Evolutionary conservation across 2,888 invertebrate species (phyloP).

Genomic region (Monoplex corrugatus): DNA sequence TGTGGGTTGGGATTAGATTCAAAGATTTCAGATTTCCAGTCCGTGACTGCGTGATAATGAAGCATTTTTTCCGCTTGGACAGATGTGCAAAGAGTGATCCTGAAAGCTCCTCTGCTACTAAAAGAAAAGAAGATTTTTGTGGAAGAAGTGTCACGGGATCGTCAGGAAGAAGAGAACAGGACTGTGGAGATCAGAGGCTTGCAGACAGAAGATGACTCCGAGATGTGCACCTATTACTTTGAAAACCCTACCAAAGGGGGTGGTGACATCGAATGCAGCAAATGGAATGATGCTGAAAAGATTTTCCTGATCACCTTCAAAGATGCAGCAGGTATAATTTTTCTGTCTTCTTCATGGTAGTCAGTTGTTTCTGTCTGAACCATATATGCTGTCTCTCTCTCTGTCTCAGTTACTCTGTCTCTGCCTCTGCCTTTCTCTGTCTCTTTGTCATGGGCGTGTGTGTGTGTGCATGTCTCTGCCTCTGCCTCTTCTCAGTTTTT

Average conservation of each 20-base stretch:
- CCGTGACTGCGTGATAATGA: too few species aligned
- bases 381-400: too few species aligned
- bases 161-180: not conserved
- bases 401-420: too few species aligned
- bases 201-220: not conserved
- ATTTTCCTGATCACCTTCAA: conserved; percentile 42
- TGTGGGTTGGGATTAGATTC: too few species aligned
- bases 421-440: not conserved
- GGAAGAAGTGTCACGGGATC: not conserved
- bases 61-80: not conserved
- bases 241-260: conserved; percentile 33
- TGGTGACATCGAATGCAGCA: conserved; percentile 34
- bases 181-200: conserved; percentile 46
- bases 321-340: conserved; percentile 31
- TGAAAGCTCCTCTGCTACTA: not conserved
- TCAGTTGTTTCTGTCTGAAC: too few species aligned
- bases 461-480: too few species aligned
- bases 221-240: conserved; percentile 42
- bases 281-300: conserved; percentile 26
- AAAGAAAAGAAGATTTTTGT: conserved; percentile 25
- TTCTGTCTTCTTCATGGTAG: too few species aligned
- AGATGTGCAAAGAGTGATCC: not conserved
- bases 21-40: too few species aligned
- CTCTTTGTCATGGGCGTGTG: not conserved
- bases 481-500: too few species aligned